Evolutionary conservation across 2,113 vertebrate species (phyloP).

Genomic region (Numida meleagris): DNA sequence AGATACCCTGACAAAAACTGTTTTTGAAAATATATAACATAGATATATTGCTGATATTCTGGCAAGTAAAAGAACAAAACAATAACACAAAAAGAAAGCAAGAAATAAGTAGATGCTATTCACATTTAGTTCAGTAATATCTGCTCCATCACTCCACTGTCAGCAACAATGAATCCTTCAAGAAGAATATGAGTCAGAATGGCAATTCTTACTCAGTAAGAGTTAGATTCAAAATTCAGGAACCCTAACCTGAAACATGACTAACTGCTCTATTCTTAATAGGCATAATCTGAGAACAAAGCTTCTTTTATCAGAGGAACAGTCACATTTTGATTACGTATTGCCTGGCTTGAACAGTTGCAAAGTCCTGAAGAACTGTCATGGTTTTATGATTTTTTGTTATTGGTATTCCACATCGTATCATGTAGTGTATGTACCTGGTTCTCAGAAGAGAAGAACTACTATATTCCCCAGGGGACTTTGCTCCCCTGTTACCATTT

Average conservation of each 20-base stretch:
- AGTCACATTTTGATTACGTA: not conserved
- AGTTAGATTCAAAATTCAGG: not conserved
- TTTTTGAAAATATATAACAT: too few species aligned
- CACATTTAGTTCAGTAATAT: not conserved
- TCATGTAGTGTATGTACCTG: too few species aligned
- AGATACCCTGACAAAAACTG: too few species aligned
- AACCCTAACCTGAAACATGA: not conserved
- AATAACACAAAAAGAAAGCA: not conserved
- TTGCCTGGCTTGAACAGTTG: not conserved
- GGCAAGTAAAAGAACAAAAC: not conserved
- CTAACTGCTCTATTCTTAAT: not conserved
- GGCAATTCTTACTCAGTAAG: not conserved
- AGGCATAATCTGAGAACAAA: not conserved
- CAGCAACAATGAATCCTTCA: rapidly evolving
- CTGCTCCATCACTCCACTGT: not conserved
- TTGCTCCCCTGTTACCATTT: too few species aligned
- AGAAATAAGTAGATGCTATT: not conserved
- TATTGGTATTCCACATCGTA: too few species aligned
- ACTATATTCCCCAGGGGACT: too few species aligned
- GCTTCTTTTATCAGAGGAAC: not conserved
- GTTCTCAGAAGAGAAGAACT: too few species aligned
- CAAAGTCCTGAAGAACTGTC: not conserved
- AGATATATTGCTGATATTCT: not conserved
- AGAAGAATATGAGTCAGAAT: not conserved
- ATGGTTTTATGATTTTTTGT: too few species aligned